Conservation (phyloP, 2,888 invertebrate genomes). For the Nebria salina region DNA sequence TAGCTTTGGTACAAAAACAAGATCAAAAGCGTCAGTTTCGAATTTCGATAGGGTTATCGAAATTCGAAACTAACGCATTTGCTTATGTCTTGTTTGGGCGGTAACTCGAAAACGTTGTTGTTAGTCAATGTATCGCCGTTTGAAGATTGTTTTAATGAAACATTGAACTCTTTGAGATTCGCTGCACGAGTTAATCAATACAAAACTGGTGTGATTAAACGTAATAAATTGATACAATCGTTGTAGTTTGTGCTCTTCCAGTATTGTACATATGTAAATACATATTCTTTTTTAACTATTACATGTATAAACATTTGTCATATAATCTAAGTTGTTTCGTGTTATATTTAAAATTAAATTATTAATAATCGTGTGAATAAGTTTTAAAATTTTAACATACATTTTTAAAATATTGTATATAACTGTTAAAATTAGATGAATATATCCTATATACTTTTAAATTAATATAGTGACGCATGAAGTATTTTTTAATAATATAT, state of each 20-base stretch:
- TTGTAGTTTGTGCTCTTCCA: background rate
- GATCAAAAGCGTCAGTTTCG: constrained; percentile 71
- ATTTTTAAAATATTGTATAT: no score
- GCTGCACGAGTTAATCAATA: constrained; percentile 88
- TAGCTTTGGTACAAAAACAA: constrained; percentile 84
- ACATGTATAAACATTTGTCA: no score
- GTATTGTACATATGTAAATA: background rate
- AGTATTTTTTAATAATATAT: no score
- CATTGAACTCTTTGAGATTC: constrained; percentile 88
- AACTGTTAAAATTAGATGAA: no score
- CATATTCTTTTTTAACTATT: background rate
- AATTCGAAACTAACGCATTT: constrained; percentile 91
- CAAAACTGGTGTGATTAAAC: constrained; percentile 77
- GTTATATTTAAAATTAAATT: background rate
- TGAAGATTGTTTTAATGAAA: constrained; percentile 84
- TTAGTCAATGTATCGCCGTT: constrained; percentile 91
- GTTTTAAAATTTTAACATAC: no score
- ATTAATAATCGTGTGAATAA: no score
- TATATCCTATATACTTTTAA: no score
- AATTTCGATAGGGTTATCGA: constrained; percentile 69
- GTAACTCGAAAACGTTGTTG: constrained; percentile 93
- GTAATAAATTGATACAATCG: constrained; percentile 60
- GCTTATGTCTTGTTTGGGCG: constrained; percentile 89
- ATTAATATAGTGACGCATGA: no score
- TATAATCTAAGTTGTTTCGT: no score